Evolutionary conservation across 1,140 invertebrate species (phyloP).

Genomic region (Protaetia brevitarsis): DNA sequence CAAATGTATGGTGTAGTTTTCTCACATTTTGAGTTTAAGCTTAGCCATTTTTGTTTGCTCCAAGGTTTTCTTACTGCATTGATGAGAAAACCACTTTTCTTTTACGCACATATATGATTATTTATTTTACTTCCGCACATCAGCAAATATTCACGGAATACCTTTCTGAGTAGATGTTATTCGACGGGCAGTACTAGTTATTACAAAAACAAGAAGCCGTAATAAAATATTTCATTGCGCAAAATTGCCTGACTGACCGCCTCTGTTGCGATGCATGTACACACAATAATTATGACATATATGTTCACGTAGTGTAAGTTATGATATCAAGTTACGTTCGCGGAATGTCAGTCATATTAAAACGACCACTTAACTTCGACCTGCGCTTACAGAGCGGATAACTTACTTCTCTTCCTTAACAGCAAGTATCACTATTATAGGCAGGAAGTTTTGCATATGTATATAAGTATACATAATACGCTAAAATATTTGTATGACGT

Average conservation of each 20-base stretch:
- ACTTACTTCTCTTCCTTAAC: background rate
- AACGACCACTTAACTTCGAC: background rate
- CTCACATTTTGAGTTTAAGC: too few relatives aligned
- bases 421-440: background rate
- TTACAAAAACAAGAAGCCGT: background rate
- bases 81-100: too few relatives aligned
- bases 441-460: too few relatives aligned
- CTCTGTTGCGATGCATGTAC: background rate
- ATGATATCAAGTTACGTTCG: constrained; percentile 5
- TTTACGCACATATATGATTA: too few relatives aligned
- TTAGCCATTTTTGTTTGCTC: too few relatives aligned
- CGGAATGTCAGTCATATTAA: constrained; percentile 1
- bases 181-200: too few relatives aligned
- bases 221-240: constrained; percentile 17
- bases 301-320: background rate
- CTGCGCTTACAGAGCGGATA: background rate
- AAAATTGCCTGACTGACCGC: background rate
- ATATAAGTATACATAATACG: too few relatives aligned
- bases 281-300: constrained; percentile 18
- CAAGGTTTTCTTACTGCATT: too few relatives aligned
- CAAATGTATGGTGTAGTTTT: too few relatives aligned
- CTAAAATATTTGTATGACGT: background rate
- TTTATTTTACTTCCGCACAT: too few relatives aligned
- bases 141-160: too few relatives aligned
- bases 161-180: too few relatives aligned